phyloP scores from a whole-genome alignment of 92 coral and sea anemone species.

The Chrysogorgia sp. region DNA sequence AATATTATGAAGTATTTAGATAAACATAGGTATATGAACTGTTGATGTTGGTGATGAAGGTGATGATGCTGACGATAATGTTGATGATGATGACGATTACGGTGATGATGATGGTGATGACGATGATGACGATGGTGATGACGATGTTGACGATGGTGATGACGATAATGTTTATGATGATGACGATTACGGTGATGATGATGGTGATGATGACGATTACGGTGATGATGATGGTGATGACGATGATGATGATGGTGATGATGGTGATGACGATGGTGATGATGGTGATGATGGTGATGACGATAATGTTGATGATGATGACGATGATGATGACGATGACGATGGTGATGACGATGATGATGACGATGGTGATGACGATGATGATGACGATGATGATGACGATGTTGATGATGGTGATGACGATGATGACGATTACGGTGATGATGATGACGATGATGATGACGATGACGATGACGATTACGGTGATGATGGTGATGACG shows the following conservation, averaged over 20 bases:
- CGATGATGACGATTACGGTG: background rate
- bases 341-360: background rate
- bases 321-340: background rate
- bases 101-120: conserved; percentile 1
- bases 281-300: background rate
- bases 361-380: background rate
- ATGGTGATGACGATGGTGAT: background rate
- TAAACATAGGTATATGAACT: too few relatives aligned
- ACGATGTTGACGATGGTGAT: background rate
- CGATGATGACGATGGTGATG: background rate
- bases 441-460: background rate
- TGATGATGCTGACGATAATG: too few relatives aligned
- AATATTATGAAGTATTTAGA: too few relatives aligned
- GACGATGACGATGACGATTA: background rate
- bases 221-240: conserved; percentile 1
- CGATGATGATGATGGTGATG: background rate
- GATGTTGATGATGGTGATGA: background rate
- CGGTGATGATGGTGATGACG: background rate
- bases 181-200: background rate
- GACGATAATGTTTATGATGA: background rate
- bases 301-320: background rate
- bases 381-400: background rate
- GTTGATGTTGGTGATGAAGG: too few relatives aligned
- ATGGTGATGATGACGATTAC: background rate
- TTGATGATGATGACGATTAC: background rate